phyloP scores from a whole-genome alignment of 2,797 vertebrate species.

The Pachyuromys duprasi region DNA sequence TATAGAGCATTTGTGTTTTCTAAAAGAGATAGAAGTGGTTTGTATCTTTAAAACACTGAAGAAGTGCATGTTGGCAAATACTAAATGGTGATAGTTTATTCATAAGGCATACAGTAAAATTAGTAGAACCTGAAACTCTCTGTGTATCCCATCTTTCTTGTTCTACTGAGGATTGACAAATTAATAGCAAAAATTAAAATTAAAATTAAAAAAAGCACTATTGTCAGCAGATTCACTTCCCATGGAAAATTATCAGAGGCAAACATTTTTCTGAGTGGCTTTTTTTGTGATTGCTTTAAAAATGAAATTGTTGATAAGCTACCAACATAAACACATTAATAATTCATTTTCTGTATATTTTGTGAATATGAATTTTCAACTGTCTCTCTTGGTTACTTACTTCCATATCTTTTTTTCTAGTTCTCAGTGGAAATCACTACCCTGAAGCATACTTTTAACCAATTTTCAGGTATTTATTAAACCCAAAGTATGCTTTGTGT shows the following conservation, averaged over 20 bases:
- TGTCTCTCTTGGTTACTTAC: not conserved
- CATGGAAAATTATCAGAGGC: conserved; percentile 75
- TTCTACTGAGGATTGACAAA: conserved; percentile 69
- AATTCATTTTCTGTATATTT: conserved; percentile 7
- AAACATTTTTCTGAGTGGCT: conserved; percentile 51
- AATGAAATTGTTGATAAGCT: conserved; percentile 66
- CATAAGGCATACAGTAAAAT: conserved; percentile 76
- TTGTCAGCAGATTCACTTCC: conserved; percentile 76
- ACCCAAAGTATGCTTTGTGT: not conserved
- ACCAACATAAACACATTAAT: conserved; percentile 48
- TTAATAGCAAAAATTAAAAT: conserved; percentile 80
- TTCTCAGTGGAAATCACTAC: not conserved
- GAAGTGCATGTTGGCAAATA: not conserved
- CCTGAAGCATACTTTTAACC: not conserved
- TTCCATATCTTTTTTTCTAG: not conserved
- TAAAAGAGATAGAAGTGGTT: not conserved
- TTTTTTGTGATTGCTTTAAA: conserved; percentile 70
- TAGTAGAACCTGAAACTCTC: conserved; percentile 81
- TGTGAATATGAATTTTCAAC: not conserved
- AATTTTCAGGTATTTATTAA: conserved; percentile 36
- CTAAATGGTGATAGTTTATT: conserved; percentile 70
- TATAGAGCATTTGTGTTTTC: not conserved
- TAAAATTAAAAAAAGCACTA: not conserved
- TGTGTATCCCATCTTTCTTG: conserved; percentile 64
- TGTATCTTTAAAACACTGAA: conserved; percentile 16